These are phyloP conservation scores for Halcyon senegalensis DNA, from an alignment of 2,113 vertebrate species.

Conservation along the genomic window DNA sequence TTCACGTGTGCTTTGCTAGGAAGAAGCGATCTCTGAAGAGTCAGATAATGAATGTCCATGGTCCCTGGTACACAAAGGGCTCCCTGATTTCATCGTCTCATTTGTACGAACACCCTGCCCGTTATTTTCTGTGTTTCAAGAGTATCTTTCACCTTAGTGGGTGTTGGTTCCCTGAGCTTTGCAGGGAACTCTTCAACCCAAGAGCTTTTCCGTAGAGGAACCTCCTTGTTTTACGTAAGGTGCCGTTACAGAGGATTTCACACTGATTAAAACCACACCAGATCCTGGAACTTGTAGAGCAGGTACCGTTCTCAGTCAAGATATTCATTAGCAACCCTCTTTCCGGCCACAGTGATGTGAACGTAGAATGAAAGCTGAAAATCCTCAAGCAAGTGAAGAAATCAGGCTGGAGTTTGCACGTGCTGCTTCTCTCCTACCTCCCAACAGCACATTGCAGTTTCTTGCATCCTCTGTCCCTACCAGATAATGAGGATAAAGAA, in stretches of 20 bases:
- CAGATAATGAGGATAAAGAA: background rate
- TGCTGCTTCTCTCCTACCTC: background rate
- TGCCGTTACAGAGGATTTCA: accelerated
- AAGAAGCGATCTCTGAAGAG: accelerated
- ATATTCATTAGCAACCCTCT: background rate
- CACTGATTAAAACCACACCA: accelerated
- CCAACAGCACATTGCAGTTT: background rate
- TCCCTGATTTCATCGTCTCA: accelerated
- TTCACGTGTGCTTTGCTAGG: accelerated
- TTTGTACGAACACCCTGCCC: too few relatives aligned
- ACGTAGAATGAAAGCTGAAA: background rate
- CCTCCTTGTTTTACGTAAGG: background rate
- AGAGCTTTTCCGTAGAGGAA: background rate
- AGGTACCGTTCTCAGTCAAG: background rate
- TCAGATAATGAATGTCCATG: background rate
- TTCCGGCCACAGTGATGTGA: background rate
- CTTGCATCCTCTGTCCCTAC: background rate
- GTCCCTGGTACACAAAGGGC: accelerated
- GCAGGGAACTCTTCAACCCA: background rate
- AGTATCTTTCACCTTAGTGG: accelerated
- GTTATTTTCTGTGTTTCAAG: background rate
- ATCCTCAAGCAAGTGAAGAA: background rate
- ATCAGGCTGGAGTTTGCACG: accelerated
- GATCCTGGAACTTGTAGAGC: background rate
- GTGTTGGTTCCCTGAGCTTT: accelerated